Conservation (phyloP, 92 coral and sea anemone species). For the Meandrina meandrites region DNA sequence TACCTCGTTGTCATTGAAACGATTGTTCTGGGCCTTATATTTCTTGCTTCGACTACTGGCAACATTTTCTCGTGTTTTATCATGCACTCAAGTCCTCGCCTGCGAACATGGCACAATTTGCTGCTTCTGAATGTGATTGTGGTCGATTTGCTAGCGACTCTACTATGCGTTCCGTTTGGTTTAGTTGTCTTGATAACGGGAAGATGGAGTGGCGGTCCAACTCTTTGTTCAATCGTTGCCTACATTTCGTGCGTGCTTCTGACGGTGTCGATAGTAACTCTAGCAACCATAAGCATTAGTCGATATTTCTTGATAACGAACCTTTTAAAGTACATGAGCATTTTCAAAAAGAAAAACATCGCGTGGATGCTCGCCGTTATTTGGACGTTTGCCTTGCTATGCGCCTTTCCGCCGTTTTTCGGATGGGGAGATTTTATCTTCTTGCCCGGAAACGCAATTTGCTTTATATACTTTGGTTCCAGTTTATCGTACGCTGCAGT, state of each 20-base stretch:
- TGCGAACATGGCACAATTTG: constrained; percentile 81
- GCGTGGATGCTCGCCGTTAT: constrained; percentile 53
- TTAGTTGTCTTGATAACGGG: constrained; percentile 58
- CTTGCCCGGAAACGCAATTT: constrained; percentile 70
- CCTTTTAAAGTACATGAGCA: constrained; percentile 55
- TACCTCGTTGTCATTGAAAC: constrained; percentile 60
- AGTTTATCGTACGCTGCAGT: constrained; percentile 64
- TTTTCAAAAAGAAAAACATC: constrained; percentile 62
- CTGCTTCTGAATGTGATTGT: constrained; percentile 67
- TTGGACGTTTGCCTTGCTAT: constrained; percentile 49
- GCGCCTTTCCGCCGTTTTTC: constrained; percentile 67
- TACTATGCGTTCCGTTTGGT: constrained; percentile 47
- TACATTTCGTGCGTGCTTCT: constrained; percentile 55
- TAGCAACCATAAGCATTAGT: constrained; percentile 71
- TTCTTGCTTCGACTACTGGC: constrained; percentile 45
- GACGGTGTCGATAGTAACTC: constrained; percentile 51
- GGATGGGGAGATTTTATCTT: constrained; percentile 77
- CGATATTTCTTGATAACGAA: constrained; percentile 66
- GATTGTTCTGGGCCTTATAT: constrained; percentile 36
- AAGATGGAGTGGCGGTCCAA: constrained; percentile 43
- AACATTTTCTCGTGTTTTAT: constrained; percentile 62
- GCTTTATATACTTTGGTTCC: constrained; percentile 65
- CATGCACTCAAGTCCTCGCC: constrained; percentile 68
- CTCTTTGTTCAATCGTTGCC: constrained; percentile 59
- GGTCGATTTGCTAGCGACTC: constrained; percentile 61